Base-by-base conservation (phyloP, 2,113 vertebrate species). In the Hiodon tergisus region DNA sequence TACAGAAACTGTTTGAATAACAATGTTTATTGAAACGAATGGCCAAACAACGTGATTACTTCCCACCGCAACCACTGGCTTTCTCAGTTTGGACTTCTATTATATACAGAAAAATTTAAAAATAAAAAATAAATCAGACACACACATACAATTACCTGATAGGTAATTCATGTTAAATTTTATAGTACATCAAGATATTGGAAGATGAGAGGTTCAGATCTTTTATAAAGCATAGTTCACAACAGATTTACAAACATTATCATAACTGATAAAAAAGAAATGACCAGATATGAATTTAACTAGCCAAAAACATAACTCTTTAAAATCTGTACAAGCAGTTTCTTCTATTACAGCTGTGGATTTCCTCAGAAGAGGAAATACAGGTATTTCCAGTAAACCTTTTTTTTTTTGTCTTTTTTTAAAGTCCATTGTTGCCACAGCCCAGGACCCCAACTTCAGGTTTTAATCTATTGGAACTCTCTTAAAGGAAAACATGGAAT, bases 171-270 rank as follows among this genome's bases (percentile, higher is more conserved):
- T 84, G 83, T 86, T 79, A 81, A 87, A 89, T 80, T 84, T 88
- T 83, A 91, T 88, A 78, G 81, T 91, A 89, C 88, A 90, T 83
- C 81, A 74, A 84, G 80, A 84, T 76, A 69, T 68, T 69, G 71
- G 76, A 60, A 77, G 80, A 84, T 69, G 69, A 61, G 59, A 65
- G 16, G 76, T 81, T 86, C 69, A 51, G 76, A 79, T 78, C 69
- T 81, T 87, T 88, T 86, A 87, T 84, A 89, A 90, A 88, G 88
- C 81, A 89, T 85, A 78, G 74, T 80, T 88, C 87, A 91, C 89
- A 88, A 89, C 84, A 87, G 87, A 85, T 90, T 87, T 91, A 91
- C 90, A 88, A 87, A 90, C 79, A 80, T 86, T 82, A 83, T 86
- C 86, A 87, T 73, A 68, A 65, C 79, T 81, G 75, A 86, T 82